Conservation (phyloP, 2,888 invertebrate species). For the Cyclophora albipunctata region DNA sequence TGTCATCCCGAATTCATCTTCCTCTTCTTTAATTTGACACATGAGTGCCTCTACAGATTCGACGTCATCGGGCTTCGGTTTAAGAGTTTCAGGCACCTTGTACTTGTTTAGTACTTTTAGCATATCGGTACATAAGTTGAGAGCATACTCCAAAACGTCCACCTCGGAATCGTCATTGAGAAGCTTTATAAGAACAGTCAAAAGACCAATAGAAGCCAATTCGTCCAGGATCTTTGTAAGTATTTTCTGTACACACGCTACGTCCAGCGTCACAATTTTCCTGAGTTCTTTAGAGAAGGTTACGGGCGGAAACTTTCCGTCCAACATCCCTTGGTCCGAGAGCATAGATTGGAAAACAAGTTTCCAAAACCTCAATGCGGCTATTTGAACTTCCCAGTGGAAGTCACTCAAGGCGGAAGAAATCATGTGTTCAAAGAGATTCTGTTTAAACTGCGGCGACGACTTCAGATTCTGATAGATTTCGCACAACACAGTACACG, state of each 20-base stretch:
- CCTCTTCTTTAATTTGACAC: constrained; percentile 33
- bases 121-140: constrained; percentile 70
- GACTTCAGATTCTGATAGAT: constrained; percentile 80
- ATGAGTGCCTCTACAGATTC: constrained; percentile 38
- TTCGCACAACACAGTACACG: constrained; percentile 78
- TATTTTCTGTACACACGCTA: constrained; percentile 78
- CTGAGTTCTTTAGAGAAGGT: constrained; percentile 86
- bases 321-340: constrained; percentile 87
- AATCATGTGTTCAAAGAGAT: constrained; percentile 79
- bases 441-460: constrained; percentile 64
- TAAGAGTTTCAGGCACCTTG: constrained; percentile 56
- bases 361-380: constrained; percentile 83
- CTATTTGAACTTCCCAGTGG: constrained; percentile 88
- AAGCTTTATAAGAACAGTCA: constrained; percentile 80
- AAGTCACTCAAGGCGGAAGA: constrained; percentile 81
- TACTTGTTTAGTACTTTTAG: constrained; percentile 73
- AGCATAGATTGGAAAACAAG: constrained; percentile 79
- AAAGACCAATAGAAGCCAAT: constrained; percentile 80
- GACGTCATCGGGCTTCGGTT: constrained; percentile 34
- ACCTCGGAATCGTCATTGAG: constrained; percentile 82
- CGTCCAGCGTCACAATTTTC: constrained; percentile 84
- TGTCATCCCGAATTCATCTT: constrained; percentile 24
- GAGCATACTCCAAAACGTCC: constrained; percentile 79
- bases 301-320: constrained; percentile 84
- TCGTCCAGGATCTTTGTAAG: constrained; percentile 80